Evolutionary conservation across 2,113 vertebrate genomes (phyloP).

Genomic region (Leptocoma aspasia): DNA sequence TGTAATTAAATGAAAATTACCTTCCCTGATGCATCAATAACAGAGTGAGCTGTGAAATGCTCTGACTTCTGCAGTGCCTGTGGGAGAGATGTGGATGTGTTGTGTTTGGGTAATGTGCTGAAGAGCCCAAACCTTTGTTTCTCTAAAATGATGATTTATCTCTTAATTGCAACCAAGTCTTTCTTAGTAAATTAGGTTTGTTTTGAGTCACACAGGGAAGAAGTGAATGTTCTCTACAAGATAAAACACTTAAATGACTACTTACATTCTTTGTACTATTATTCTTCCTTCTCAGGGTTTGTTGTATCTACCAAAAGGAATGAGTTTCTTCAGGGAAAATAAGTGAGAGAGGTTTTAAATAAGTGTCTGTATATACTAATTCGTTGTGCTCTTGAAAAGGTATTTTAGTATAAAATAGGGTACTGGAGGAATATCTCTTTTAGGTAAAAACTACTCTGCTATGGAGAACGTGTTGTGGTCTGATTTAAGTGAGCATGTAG

Average conservation of each 20-base stretch:
- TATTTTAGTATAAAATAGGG: neutral
- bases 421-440: neutral
- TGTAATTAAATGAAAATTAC: neutral
- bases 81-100: neutral
- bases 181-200: neutral
- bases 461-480: rapidly evolving
- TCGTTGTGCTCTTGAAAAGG: neutral
- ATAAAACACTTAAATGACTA: neutral
- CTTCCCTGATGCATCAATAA: neutral
- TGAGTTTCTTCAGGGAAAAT: neutral
- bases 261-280: neutral
- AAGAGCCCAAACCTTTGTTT: neutral
- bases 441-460: neutral
- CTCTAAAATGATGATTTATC: neutral
- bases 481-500: neutral
- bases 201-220: neutral
- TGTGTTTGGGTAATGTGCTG: neutral
- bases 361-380: neutral
- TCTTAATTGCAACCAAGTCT: neutral
- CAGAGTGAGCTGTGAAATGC: neutral
- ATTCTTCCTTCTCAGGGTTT: neutral
- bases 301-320: neutral
- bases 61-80: neutral
- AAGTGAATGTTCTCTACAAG: neutral
- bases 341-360: neutral